Percentiles rank a stretch among this genome's conserved stretches.
Evolutionary conservation across 2,888 invertebrate species (phyloP).

Genomic region (Malthinus seriepunctatus): DNA sequence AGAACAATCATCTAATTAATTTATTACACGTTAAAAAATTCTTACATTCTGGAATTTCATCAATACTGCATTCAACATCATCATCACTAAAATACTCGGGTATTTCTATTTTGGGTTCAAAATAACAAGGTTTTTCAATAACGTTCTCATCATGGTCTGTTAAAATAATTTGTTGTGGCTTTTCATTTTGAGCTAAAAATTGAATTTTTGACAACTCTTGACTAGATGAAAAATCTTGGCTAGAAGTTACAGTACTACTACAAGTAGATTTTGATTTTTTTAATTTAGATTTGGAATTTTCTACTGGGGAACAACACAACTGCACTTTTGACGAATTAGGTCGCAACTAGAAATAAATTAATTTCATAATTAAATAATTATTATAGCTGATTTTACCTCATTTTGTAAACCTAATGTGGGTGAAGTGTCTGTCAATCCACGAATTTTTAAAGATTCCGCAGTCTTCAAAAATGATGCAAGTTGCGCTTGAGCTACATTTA

Average conservation of each 20-base stretch:
- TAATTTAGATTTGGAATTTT: conserved; percentile 32
- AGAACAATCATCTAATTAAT: conserved; percentile 4
- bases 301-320: conserved; percentile 19
- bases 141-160: not conserved
- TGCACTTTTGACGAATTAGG: conserved; percentile 27
- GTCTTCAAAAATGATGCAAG: conserved; percentile 75
- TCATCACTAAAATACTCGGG: conserved; percentile 75
- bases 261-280: conserved; percentile 40
- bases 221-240: conserved; percentile 45
- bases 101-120: conserved; percentile 42
- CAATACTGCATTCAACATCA: conserved; percentile 53
- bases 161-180: not conserved
- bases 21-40: not conserved
- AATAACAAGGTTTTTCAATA: not conserved
- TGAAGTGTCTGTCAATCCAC: conserved; percentile 74
- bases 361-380: not conserved
- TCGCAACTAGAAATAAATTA: not conserved
- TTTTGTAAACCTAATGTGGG: conserved; percentile 49
- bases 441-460: conserved; percentile 77
- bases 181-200: conserved; percentile 28
- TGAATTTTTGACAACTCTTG: conserved; percentile 45
- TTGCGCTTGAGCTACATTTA: conserved; percentile 79
- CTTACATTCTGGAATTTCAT: conserved; percentile 32
- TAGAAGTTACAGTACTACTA: conserved; percentile 50
- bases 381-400: conserved; percentile 46